A percentile compares a stretch with the other conserved stretches of the same genome.
Conservation (phyloP, 2,797 vertebrate genomes). For the Urosaurus nigricauda region DNA sequence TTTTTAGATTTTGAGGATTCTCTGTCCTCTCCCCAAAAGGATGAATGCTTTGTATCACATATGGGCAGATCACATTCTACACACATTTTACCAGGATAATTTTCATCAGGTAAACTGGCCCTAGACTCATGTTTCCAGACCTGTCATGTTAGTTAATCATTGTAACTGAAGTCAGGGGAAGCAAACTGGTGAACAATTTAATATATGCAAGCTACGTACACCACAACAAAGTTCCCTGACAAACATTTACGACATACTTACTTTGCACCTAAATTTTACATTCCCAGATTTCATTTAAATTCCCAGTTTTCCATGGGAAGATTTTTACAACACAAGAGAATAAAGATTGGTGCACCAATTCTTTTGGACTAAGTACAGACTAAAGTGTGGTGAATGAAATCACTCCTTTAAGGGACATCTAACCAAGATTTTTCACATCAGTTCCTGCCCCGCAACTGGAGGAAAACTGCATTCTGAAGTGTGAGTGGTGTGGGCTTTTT, state of each 20-base stretch:
- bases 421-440: constrained; percentile 4
- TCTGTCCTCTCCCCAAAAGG: no score
- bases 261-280: no score
- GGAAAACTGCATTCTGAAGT: constrained; percentile 2
- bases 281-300: not conserved
- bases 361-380: not conserved
- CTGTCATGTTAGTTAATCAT: not conserved
- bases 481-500: no score
- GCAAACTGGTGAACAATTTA: not conserved
- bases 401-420: constrained; percentile 4
- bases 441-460: not conserved
- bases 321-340: not conserved
- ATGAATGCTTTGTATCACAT: no score
- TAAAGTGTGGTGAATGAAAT: not conserved
- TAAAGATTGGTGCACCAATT: not conserved
- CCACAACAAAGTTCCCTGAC: not conserved
- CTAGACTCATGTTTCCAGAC: not conserved
- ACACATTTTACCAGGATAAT: no score
- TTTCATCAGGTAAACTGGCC: no score
- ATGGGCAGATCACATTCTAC: no score
- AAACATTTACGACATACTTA: no score
- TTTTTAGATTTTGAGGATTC: no score
- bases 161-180: not conserved
- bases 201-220: no score
- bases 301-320: not conserved